Evolutionary conservation across 2,113 vertebrate species (phyloP).

Genomic region (Aegotheles bennettii): DNA sequence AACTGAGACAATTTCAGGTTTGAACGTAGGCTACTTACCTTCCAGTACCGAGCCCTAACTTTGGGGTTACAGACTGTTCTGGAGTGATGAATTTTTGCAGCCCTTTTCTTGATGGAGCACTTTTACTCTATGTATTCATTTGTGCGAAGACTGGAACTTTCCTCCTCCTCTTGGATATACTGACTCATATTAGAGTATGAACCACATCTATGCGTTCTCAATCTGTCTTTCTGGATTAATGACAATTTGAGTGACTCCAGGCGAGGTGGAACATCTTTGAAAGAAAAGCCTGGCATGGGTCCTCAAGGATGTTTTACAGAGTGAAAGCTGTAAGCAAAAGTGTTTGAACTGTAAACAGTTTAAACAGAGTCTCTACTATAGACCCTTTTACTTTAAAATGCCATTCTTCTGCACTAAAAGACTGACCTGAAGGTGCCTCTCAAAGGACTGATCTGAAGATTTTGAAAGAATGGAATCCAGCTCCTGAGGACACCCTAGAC

Average conservation of each 20-base stretch:
- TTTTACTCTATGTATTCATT: neutral
- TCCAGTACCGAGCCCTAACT: neutral
- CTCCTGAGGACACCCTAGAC: neutral
- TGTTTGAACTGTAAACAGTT: neutral
- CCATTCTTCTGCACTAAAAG: neutral
- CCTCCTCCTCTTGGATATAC: neutral
- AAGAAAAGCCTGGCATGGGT: neutral
- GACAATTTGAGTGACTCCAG: neutral
- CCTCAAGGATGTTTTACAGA: neutral
- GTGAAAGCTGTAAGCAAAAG: neutral
- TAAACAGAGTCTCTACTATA: neutral
- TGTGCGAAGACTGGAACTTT: neutral
- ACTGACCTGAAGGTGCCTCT: neutral
- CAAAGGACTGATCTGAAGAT: neutral
- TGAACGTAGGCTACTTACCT: neutral
- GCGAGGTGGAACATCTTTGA: neutral
- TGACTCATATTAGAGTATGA: neutral
- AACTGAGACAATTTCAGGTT: neutral
- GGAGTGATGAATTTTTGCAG: neutral
- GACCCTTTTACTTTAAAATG: neutral
- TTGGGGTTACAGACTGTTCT: neutral
- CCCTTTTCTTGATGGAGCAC: neutral
- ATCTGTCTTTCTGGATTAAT: neutral
- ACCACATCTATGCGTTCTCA: neutral
- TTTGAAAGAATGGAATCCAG: neutral